Conservation (phyloP, 2,888 invertebrate genomes). For the Podabrus alpinus region DNA sequence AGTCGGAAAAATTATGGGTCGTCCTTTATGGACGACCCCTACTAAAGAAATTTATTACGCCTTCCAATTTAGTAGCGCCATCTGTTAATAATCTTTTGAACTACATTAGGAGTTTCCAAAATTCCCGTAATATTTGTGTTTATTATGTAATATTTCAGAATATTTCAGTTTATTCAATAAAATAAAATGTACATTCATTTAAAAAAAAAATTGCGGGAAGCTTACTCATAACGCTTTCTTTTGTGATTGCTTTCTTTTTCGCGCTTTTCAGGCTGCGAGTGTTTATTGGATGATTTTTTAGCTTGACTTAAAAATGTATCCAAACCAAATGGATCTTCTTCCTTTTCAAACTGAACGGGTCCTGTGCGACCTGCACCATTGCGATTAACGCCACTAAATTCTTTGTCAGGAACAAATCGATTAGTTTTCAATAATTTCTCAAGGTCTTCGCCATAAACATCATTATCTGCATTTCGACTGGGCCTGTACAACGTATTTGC, state of each 20-base stretch:
- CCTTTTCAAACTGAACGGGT: constrained; percentile 94
- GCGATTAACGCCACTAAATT: constrained; percentile 90
- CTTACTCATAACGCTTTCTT: constrained; percentile 47
- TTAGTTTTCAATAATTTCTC: constrained; percentile 88
- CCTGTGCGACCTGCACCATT: constrained; percentile 73
- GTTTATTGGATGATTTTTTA: constrained; percentile 77
- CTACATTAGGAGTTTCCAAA: no score
- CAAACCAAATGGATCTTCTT: constrained; percentile 93
- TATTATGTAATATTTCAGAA: no score
- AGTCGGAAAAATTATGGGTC: no score
- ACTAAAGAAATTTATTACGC: no score
- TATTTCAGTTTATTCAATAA: no score
- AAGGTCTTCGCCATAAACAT: constrained; percentile 88
- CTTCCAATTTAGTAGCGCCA: no score
- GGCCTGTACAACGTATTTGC: constrained; percentile 91
- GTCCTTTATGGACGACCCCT: no score
- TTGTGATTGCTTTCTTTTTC: constrained; percentile 55
- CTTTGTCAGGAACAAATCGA: constrained; percentile 97
- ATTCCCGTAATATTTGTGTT: no score
- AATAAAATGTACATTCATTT: no score
- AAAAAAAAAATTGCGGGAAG: neutral
- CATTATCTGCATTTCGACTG: constrained; percentile 83
- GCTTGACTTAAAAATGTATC: constrained; percentile 98
- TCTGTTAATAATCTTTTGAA: no score
- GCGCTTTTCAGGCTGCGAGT: constrained; percentile 61